Conservation (phyloP, 2,113 vertebrate species). For the Rhadina sibilatrix region DNA sequence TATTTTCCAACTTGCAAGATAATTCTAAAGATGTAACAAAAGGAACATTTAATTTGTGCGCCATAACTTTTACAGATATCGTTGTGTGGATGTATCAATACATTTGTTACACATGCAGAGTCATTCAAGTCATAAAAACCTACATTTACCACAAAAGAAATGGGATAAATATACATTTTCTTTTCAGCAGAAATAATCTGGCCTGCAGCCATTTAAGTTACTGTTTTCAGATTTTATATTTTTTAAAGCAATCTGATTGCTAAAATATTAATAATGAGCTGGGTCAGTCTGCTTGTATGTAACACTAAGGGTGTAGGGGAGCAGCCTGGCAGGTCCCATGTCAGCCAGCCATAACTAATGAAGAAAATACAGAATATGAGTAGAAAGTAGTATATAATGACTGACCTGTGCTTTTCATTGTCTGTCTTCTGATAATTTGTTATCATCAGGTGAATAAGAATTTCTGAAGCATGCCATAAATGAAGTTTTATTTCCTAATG, state of each 20-base stretch:
- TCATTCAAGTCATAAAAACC: background rate
- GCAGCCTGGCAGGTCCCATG: background rate
- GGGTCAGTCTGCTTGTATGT: fast-evolving
- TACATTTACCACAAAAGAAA: background rate
- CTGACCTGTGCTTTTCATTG: background rate
- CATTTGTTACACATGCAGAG: background rate
- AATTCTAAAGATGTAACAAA: background rate
- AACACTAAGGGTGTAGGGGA: background rate
- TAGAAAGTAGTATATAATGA: background rate
- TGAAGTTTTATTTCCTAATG: background rate
- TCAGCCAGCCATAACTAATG: background rate
- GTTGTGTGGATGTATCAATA: background rate
- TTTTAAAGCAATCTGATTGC: background rate
- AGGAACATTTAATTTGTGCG: background rate
- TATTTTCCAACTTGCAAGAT: background rate
- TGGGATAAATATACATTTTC: background rate
- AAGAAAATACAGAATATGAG: background rate
- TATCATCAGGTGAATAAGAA: background rate
- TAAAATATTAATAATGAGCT: background rate
- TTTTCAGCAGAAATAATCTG: background rate
- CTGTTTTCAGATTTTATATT: background rate
- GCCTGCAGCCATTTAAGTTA: background rate
- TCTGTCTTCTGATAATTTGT: background rate
- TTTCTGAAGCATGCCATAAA: constrained; percentile 19
- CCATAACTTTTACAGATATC: background rate